Evolutionary conservation across 1,140 invertebrate genomes (phyloP), one percentile per base, ranked within the genome.

Genomic region (Heliconius hermathena): DNA sequence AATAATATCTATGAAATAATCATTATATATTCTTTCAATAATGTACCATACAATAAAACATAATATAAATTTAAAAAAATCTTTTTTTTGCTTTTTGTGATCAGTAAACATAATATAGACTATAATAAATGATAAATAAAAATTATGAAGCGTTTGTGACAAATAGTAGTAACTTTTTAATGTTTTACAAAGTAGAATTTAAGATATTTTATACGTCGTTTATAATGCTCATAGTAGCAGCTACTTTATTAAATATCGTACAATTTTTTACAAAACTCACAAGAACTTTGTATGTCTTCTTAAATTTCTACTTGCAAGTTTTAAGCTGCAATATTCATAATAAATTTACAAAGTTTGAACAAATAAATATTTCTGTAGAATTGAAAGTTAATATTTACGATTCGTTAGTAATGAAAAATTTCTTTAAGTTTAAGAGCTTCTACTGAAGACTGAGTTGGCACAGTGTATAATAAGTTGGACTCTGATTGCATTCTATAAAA

Each of bases 331-430:
- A 60, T 60, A 60, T 60, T 60, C 54, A 60, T 22, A 60, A 22
- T 22, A 60, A 60, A 60, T 66, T 26, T 66, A 29, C 26, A 16
- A 66, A 66, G 57, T 66, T 26, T 66, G 57, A 66, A n/a, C 22
- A 66, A 66, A 66, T 66, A 66, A 66, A 66, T 26, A 66, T 66
- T 66, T 26, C 9, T 57, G 11, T 66, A 16, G 26, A 29, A 66
- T 26, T 29, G 11, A 66, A 66, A 26, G 57, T 60, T 66, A 22
- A 66, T 66, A 66, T 66, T 66, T 66, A 66, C 60, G 60, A 29
- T 66, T 66, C 60, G 60, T 66, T 66, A 66, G 26, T 29, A 66
- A 66, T 29, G 13, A 66, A 66, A 66, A 29, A 26, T 29, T 60
- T 60, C 54, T 60, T 22, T 22, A 22, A 60, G 11, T 66, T 66